Base-by-base conservation (phyloP, 1,140 invertebrate genomes). In the Cotesia glomerata region DNA sequence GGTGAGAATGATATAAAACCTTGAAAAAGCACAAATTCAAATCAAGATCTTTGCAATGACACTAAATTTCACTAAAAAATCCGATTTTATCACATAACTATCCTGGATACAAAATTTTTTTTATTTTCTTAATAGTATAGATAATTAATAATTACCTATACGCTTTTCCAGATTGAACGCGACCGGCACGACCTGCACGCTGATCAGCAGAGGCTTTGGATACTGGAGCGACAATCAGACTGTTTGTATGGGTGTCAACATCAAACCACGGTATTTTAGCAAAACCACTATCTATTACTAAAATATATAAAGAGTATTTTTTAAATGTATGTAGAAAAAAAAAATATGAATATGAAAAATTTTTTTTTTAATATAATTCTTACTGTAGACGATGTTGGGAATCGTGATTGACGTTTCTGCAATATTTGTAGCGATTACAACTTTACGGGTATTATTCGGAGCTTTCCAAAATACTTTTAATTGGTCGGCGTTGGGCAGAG, bases 201-300 rank as follows among this genome's bases (percentile, higher is more conserved):
- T 99, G 98, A 62, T 93, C 88, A 0, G 97, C 97, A 11, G 95
- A 96, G 7, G 96, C 95, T 88, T 94, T 92, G 2, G 96, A 97
- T 11, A 96, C 90, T 0, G 97, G 94, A 49, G 96, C 91, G 3
- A 95, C 90, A 8, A 97, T 90, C 2, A 99, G 84, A 64, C 91
- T 93, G 83, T 99, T 96, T 9, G 95, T 94, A 18, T 93, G 92
- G 13, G 94, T 93, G 35, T 92, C 90, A 0, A 92, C 89, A 81
- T 98, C 95, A 81, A 94, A 98, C 89, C 95, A 97, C 36, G 94
- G 93, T 63, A 98, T 84, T 89, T 99, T 99, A n/a, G 97, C 95
- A 88, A 97, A 99, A 1, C 98, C 98, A 87, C 95, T 93, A 84
- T 99, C 98, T 65, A 99, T 92, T 59, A 99, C 97, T 96, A 79